phyloP scores from a whole-genome alignment of 2,797 vertebrate genomes.

The Dendrocincla tyrannina region DNA sequence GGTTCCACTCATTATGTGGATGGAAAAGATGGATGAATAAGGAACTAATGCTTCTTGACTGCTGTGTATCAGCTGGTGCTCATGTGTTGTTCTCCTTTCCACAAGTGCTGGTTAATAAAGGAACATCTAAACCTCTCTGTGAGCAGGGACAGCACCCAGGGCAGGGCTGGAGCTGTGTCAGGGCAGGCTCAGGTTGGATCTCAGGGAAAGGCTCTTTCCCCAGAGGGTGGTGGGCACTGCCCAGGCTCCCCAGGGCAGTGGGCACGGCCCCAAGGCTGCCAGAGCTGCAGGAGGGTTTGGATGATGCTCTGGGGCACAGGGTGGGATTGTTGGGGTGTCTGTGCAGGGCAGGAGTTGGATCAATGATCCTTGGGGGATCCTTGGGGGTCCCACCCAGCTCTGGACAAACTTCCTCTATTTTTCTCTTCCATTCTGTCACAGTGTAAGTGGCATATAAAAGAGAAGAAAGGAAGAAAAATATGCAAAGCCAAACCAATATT shows the following conservation, averaged over 20 bases:
- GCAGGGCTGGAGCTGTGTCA: background rate
- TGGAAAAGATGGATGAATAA: background rate
- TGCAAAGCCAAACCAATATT: background rate
- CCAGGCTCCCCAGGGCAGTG: background rate
- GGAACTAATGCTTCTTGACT: background rate
- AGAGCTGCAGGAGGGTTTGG: background rate
- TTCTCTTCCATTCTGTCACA: background rate
- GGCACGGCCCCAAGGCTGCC: background rate
- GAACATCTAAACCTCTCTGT: background rate
- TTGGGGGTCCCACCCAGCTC: background rate
- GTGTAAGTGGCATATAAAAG: background rate
- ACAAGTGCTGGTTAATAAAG: background rate
- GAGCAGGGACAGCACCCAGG: background rate
- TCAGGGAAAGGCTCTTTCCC: background rate
- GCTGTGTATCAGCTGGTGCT: background rate
- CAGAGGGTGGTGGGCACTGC: background rate
- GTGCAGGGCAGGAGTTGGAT: rapidly evolving
- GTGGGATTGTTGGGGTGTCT: background rate
- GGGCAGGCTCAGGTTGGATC: background rate
- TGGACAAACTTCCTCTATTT: background rate
- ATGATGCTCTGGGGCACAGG: background rate
- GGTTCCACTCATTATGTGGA: background rate
- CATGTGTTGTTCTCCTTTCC: background rate
- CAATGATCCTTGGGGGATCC: background rate
- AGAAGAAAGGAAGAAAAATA: background rate